phyloP scores from a whole-genome alignment of 2,888 invertebrate genomes.

The Eulithis testata region DNA sequence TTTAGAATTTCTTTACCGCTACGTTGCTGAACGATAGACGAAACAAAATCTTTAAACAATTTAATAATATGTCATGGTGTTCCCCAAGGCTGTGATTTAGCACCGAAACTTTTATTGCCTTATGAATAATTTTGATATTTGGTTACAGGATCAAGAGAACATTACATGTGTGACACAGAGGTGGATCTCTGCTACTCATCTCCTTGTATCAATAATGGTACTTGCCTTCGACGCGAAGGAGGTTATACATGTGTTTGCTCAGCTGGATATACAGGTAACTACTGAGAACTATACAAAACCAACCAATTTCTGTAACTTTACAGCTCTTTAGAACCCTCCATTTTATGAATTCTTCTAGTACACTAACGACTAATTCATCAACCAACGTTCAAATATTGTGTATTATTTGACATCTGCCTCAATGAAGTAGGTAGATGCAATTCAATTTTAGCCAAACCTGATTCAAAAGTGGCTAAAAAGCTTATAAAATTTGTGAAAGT shows the following conservation, averaged over 20 bases:
- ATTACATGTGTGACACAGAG: constrained; percentile 97
- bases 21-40: background rate
- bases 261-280: constrained; percentile 89
- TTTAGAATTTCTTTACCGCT: too few species aligned
- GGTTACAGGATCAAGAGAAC: constrained; percentile 90
- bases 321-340: too few species aligned
- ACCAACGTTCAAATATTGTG: too few species aligned
- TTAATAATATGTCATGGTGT: constrained; percentile 5
- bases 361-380: too few species aligned
- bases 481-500: too few species aligned
- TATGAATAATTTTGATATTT: constrained; percentile 1
- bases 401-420: too few species aligned
- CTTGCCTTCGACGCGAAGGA: constrained; percentile 93
- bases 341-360: too few species aligned
- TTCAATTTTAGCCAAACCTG: too few species aligned
- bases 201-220: constrained; percentile 95
- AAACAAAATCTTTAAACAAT: background rate
- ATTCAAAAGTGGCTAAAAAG: too few species aligned
- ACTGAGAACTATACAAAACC: background rate
- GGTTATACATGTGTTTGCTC: constrained; percentile 96
- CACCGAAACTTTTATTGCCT: constrained; percentile 4
- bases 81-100: constrained; percentile 20
- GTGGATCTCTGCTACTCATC: constrained; percentile 98
- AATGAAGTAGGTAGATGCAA: too few species aligned
- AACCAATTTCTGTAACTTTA: too few species aligned